phyloP scores from a whole-genome alignment of 2,113 vertebrate species.

The Crotalus viridis region DNA sequence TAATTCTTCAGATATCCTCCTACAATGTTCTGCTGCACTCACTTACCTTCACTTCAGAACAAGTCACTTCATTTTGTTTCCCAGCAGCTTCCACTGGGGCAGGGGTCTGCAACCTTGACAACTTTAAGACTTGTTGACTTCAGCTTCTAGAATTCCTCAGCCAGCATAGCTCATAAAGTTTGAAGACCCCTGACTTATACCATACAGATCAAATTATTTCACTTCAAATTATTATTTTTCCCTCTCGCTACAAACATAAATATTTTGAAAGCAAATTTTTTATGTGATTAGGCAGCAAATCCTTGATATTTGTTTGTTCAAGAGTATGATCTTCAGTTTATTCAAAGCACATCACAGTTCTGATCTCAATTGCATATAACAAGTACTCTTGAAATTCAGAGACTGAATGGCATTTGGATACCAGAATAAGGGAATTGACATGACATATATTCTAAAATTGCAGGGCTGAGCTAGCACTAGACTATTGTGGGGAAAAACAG shows the following conservation, averaged over 20 bases:
- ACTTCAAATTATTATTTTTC: background rate
- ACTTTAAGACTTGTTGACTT: too few relatives aligned
- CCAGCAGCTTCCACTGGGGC: background rate
- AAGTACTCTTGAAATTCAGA: background rate
- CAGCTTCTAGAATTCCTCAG: too few relatives aligned
- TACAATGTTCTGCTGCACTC: background rate
- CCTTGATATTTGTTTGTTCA: background rate
- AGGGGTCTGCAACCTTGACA: too few relatives aligned
- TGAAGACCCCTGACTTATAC: background rate
- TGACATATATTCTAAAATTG: background rate
- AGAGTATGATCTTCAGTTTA: background rate
- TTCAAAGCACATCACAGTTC: background rate
- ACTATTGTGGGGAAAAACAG: background rate
- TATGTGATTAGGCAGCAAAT: background rate
- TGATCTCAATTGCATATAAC: background rate
- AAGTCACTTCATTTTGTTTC: background rate
- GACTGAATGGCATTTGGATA: conserved; percentile 3
- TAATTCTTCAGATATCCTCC: background rate
- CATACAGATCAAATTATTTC: background rate
- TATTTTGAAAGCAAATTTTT: background rate
- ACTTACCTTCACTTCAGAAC: background rate
- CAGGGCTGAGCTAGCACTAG: background rate
- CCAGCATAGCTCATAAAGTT: too few relatives aligned
- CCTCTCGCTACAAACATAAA: background rate
- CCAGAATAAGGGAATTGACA: background rate